These are phyloP conservation scores for Craseonycteris thonglongyai DNA, from an alignment of 2,113 vertebrate genomes.

Conservation along the genomic window DNA sequence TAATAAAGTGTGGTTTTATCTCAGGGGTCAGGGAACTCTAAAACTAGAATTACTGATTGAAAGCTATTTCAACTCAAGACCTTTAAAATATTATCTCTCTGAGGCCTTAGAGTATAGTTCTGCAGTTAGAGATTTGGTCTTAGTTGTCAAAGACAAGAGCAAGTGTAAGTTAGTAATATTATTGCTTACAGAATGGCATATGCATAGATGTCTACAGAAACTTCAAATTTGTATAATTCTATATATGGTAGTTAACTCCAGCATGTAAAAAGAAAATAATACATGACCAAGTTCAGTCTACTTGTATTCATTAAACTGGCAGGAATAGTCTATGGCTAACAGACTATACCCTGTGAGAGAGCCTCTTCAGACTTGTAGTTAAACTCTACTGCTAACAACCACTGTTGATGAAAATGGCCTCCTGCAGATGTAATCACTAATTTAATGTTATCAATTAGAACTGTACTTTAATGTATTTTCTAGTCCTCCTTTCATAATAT, in stretches of 20 bases:
- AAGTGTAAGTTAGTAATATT: background rate
- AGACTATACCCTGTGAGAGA: background rate
- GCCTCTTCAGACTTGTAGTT: background rate
- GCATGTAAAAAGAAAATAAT: background rate
- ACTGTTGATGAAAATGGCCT: background rate
- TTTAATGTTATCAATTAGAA: background rate
- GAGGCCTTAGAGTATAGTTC: background rate
- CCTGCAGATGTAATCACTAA: background rate
- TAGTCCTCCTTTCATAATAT: background rate
- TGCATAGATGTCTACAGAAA: background rate
- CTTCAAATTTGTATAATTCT: background rate
- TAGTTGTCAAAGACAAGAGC: background rate
- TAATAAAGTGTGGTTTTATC: background rate
- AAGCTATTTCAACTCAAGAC: background rate
- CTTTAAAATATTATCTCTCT: background rate
- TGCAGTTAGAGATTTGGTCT: background rate
- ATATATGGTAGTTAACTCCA: background rate
- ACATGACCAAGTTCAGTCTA: background rate
- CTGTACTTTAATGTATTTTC: background rate
- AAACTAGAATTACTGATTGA: background rate
- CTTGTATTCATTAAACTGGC: background rate
- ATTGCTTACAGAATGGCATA: background rate
- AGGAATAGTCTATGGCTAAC: background rate
- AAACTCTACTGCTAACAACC: background rate
- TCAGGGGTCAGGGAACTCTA: background rate